A percentile compares a stretch with the other conserved stretches of the same genome.
phyloP scores from a whole-genome alignment of 2,888 invertebrate genomes.

The Pammene aurita region DNA sequence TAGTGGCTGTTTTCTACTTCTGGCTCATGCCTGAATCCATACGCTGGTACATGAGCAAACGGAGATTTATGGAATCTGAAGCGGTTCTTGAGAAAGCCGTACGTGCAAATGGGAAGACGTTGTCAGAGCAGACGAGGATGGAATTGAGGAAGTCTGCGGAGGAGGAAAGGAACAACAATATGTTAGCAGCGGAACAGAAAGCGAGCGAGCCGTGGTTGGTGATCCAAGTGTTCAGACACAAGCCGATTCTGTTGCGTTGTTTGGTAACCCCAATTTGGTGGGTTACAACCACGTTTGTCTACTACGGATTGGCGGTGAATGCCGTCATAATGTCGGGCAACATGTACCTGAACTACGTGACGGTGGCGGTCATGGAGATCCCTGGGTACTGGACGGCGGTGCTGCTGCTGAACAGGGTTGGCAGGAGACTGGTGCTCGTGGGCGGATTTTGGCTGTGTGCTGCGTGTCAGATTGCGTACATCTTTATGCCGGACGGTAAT shows the following conservation, averaged over 20 bases:
- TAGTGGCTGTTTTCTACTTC: conserved; percentile 85
- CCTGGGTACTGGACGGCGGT: conserved; percentile 86
- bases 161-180: conserved; percentile 53
- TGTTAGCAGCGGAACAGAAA: conserved; percentile 47
- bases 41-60: conserved; percentile 89
- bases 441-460: conserved; percentile 84
- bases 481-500: conserved; percentile 79
- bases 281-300: conserved; percentile 85
- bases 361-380: conserved; percentile 85
- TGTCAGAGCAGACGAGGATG: conserved; percentile 61
- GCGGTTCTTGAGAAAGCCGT: conserved; percentile 85
- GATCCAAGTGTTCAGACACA: conserved; percentile 61
- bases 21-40: conserved; percentile 88
- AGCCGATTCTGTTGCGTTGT: conserved; percentile 58
- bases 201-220: conserved; percentile 62
- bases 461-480: conserved; percentile 80
- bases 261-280: conserved; percentile 79
- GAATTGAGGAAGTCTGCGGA: conserved; percentile 54
- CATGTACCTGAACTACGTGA: conserved; percentile 85
- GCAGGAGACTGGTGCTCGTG: conserved; percentile 83
- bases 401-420: conserved; percentile 81
- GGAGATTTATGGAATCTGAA: conserved; percentile 85
- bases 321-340: conserved; percentile 85
- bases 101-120: conserved; percentile 76
- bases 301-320: conserved; percentile 85